Conservation (phyloP, 2,113 vertebrate species). For the Falco punctatus region DNA sequence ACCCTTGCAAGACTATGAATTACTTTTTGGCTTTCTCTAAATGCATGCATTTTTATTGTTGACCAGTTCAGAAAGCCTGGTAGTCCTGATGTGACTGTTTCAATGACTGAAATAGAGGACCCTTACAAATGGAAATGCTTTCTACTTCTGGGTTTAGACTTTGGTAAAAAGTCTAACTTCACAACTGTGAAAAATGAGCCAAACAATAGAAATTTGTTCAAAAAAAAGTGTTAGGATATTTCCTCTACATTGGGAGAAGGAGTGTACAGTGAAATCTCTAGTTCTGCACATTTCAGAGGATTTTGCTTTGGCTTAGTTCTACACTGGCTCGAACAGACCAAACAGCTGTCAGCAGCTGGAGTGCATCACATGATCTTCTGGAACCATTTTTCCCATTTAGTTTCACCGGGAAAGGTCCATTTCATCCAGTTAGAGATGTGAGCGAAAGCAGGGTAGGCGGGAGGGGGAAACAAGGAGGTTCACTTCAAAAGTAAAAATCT, state of each 20-base stretch:
- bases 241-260: background rate
- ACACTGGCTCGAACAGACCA: background rate
- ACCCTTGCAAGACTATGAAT: background rate
- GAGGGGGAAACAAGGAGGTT: background rate
- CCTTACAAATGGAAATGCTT: background rate
- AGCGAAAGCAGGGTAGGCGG: background rate
- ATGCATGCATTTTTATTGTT: background rate
- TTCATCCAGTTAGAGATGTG: background rate
- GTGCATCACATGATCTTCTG: background rate
- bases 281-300: background rate
- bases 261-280: background rate
- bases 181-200: background rate
- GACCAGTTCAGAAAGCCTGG: background rate
- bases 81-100: background rate
- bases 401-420: background rate
- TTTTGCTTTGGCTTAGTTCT: background rate
- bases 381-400: background rate
- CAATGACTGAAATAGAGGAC: background rate
- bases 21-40: background rate
- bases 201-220: background rate
- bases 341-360: background rate
- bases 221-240: background rate
- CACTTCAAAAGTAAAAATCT: background rate
- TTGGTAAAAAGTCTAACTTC: background rate
- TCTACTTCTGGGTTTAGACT: background rate